Evolutionary conservation across 37 sponge, comb jelly and placozoan genomes (phyloP).

Genomic region (Eunapius fragilis): DNA sequence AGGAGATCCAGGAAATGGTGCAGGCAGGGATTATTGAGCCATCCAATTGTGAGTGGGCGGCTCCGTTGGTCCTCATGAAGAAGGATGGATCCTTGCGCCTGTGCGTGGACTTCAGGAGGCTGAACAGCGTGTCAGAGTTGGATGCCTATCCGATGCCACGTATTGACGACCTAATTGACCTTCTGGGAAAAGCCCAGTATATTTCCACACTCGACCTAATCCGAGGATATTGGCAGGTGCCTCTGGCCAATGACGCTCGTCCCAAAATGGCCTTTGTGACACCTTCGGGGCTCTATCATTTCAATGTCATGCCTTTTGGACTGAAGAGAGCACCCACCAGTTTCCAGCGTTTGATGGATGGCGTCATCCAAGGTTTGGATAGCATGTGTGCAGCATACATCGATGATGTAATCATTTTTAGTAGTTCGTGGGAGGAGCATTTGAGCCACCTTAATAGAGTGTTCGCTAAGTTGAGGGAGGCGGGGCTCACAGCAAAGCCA

Average conservation of each 20-base stretch:
- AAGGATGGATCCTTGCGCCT: conserved; percentile 31
- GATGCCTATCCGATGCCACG: conserved; percentile 77
- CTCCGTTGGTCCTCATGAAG: conserved; percentile 40
- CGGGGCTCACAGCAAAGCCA: no score
- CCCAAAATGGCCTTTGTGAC: conserved; percentile 52
- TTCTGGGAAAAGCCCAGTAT: conserved; percentile 24
- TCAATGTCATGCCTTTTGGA: conserved; percentile 68
- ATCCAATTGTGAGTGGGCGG: conserved; percentile 56
- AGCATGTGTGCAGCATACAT: no score
- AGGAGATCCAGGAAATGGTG: conserved; percentile 43
- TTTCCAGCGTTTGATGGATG: no score
- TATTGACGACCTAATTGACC: conserved; percentile 54
- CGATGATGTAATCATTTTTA: no score
- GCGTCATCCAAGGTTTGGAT: no score
- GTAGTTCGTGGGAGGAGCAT: no score
- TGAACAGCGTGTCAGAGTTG: conserved; percentile 45
- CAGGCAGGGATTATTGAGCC: conserved; percentile 38
- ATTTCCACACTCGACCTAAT: conserved; percentile 60
- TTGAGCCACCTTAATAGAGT: no score
- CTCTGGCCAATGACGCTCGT: conserved; percentile 19
- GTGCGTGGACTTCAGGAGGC: conserved; percentile 49
- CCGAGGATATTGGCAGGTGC: conserved; percentile 74
- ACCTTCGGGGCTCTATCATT: conserved; percentile 57
- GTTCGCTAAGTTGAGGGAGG: no score
- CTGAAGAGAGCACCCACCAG: conserved; percentile 59